Conservation (phyloP, 2,113 vertebrate genomes). For the Entosphenus tridentatus region DNA sequence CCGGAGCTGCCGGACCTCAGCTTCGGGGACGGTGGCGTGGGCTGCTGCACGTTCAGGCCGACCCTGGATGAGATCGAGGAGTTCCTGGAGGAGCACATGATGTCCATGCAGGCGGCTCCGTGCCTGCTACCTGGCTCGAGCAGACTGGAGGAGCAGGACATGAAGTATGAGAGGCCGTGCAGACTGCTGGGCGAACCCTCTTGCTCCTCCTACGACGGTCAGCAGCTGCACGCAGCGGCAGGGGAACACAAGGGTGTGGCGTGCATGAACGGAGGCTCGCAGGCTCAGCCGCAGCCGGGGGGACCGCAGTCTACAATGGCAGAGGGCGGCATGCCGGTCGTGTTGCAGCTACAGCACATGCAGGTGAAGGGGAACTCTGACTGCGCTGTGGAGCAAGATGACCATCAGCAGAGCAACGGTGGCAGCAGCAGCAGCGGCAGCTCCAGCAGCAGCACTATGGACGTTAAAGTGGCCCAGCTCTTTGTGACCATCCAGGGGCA, state of each 20-base stretch:
- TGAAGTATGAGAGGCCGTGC: not conserved
- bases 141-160: not conserved
- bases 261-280: not conserved
- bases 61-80: conserved; percentile 66
- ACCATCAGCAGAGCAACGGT: not conserved
- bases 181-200: no score
- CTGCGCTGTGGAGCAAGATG: no score
- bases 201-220: no score
- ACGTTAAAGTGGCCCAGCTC: conserved; percentile 31
- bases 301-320: not conserved
- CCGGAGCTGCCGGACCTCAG: not conserved
- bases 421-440: not conserved
- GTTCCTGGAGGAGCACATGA: conserved; percentile 47
- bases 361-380: conserved; percentile 11
- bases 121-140: no score
- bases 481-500: conserved; percentile 36
- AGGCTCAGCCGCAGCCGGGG: not conserved
- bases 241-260: not conserved
- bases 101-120: conserved; percentile 13
- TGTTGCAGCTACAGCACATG: conserved; percentile 42
- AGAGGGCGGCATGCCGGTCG: conserved; percentile 20
- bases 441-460: not conserved
- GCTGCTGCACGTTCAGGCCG: conserved; percentile 31
- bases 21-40: no score
- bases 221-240: not conserved